A percentile compares a stretch with the other conserved stretches of the same genome.
Conservation (phyloP, 2,113 vertebrate genomes). For the Callospermophilus lateralis region DNA sequence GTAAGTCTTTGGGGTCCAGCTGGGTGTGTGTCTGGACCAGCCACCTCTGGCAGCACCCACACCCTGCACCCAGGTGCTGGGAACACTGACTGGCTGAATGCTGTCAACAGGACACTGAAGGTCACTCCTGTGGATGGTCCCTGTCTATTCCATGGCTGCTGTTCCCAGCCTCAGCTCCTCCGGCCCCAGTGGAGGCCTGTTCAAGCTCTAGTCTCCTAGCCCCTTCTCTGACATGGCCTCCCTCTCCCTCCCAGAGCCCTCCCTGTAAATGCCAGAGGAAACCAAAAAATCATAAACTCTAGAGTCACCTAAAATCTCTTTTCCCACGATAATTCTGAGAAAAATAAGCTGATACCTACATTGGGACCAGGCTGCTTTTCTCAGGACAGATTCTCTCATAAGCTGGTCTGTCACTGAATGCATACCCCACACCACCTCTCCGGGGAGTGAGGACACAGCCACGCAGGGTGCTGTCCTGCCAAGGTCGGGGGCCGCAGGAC, state of each 20-base stretch:
- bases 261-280: not conserved
- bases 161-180: not conserved
- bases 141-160: not conserved
- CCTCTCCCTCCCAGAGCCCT: not conserved
- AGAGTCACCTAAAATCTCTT: not conserved
- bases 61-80: not conserved
- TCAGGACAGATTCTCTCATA: not conserved
- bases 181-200: not conserved
- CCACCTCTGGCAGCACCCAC: not conserved
- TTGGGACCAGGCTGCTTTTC: not conserved
- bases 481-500: not conserved
- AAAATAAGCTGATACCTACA: not conserved
- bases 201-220: not conserved
- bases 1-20: not conserved
- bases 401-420: not conserved
- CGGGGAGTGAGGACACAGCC: not conserved
- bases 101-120: not conserved
- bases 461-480: not conserved
- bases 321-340: not conserved
- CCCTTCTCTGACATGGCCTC: conserved; percentile 13
- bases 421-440: rapidly evolving
- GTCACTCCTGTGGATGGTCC: not conserved
- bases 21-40: rapidly evolving
- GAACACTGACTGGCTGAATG: not conserved
- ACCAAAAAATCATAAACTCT: not conserved